Percentiles rank a stretch among this genome's conserved stretches.
These are phyloP conservation scores for Drosophila formosana DNA, from an alignment of 2,888 invertebrate species.

Conservation along the genomic window DNA sequence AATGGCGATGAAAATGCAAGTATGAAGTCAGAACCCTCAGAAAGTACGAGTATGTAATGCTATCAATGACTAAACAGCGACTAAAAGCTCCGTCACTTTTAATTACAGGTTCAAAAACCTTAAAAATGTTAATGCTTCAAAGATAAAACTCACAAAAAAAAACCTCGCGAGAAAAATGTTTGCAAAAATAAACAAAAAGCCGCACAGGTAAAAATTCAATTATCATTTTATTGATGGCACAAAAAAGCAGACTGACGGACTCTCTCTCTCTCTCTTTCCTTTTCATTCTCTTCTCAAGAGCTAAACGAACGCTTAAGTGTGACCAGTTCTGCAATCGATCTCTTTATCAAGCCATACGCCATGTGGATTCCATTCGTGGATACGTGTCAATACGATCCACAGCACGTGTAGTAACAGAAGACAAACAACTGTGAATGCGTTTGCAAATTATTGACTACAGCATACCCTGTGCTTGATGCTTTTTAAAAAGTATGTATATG, in stretches of 20 bases:
- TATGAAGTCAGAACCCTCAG: constrained; percentile 23
- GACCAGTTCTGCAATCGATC: constrained; percentile 30
- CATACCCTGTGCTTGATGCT: constrained; percentile 23
- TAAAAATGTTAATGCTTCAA: constrained; percentile 48
- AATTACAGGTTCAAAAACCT: constrained; percentile 68
- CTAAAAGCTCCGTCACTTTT: constrained; percentile 16
- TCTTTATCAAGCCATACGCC: constrained; percentile 15
- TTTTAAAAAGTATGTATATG: neutral
- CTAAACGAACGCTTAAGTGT: constrained; percentile 19
- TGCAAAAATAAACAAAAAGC: constrained; percentile 28
- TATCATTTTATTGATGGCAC: constrained; percentile 67
- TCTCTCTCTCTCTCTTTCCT: constrained; percentile 9
- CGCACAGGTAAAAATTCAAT: constrained; percentile 62
- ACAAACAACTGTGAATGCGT: constrained; percentile 1
- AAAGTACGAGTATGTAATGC: constrained; percentile 22
- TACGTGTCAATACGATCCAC: constrained; percentile 48
- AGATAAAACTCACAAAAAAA: constrained; percentile 40
- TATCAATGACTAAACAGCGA: constrained; percentile 4
- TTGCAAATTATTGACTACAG: neutral
- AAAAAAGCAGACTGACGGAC: constrained; percentile 39
- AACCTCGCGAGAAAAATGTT: constrained; percentile 15
- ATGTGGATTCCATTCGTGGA: constrained; percentile 39
- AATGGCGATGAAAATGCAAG: constrained; percentile 47
- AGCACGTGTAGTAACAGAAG: constrained; percentile 59
- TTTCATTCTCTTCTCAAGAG: constrained; percentile 7